Base-by-base conservation (phyloP, 2,113 vertebrate species). In the Hippotragus niger region DNA sequence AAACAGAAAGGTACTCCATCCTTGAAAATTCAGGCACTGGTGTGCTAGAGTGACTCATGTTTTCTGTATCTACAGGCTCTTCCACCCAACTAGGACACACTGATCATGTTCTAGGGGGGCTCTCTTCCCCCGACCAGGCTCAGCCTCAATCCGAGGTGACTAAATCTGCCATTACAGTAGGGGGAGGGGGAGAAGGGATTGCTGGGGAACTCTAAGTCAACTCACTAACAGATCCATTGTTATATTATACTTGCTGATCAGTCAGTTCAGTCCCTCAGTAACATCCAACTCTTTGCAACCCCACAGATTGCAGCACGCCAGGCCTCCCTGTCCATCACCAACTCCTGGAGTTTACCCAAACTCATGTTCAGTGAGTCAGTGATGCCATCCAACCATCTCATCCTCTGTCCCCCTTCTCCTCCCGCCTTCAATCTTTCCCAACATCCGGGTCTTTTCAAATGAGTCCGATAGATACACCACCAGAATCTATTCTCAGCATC, bases 401-500 rank as follows among this genome's bases (percentile, higher is more conserved):
- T 74, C 67, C 36, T 74, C 67, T 40, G 21, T 40, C 36, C 67
- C 19, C 67, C 36, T 74, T 74, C n/a, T 74, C 21, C 19, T 74
- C 67, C 67, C 0, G 0, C 21, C 67, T 40, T 74, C 67, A 40
- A 74, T 40, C 67, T 74, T 74, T 74, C 36, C 36, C 67, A 40
- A 21, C n/a, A 74, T 74, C 67, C 25, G 10, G 36, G 36, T 74
- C 67, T 23, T 71, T 71, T 74, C 67, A 74, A 74, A 74, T 74
- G 21, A 74, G 19, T 74, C 67, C 13, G 2, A 74, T 74, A 74
- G 67, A 74, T 13, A 62, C 9, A 71, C 29, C 40, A 25, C 3
- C 53, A 33, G 47, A 92, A 31, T 95, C 45, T 90, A 60, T 78
- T 93, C 27, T 95, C 23, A 55, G 21, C 19, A 45, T 33, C 45